Percentiles rank a stretch among this genome's conserved stretches.
Evolutionary conservation across 2,888 invertebrate species (phyloP).

Genomic region (Ligdia adustata): DNA sequence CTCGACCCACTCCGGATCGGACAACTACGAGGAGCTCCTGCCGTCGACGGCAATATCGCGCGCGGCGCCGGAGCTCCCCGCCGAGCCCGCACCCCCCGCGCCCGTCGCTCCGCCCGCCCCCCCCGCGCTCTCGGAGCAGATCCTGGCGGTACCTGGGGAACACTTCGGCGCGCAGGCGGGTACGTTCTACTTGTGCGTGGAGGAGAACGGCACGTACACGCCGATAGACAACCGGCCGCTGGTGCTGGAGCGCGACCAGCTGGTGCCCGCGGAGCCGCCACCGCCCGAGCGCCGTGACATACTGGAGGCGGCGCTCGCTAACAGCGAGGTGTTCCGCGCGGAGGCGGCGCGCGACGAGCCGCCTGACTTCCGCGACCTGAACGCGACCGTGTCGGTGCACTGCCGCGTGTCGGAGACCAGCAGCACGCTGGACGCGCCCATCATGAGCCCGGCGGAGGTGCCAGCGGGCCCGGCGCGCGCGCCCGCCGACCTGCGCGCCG

Average conservation of each 20-base stretch:
- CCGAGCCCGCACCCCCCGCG: constrained; percentile 39
- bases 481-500: constrained; percentile 71
- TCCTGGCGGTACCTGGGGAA: constrained; percentile 89
- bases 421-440: constrained; percentile 89
- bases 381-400: constrained; percentile 81
- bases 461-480: constrained; percentile 82
- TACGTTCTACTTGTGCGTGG: constrained; percentile 89
- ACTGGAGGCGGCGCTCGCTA: constrained; percentile 89
- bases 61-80: constrained; percentile 18
- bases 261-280: constrained; percentile 71
- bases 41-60: constrained; percentile 75
- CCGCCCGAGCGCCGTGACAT: constrained; percentile 86
- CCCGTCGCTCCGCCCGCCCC: constrained; percentile 42
- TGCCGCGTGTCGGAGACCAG: constrained; percentile 90
- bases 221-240: constrained; percentile 89
- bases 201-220: constrained; percentile 87
- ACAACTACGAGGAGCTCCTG: constrained; percentile 74
- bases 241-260: constrained; percentile 77
- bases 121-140: constrained; percentile 82
- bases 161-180: constrained; percentile 89
- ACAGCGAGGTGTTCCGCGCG: constrained; percentile 88
- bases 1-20: constrained; percentile 58
- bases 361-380: constrained; percentile 84
- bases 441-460: constrained; percentile 92
- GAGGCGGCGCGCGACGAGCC: constrained; percentile 80